Base-by-base conservation (phyloP, 2,113 vertebrate genomes). In the Camelus bactrianus region DNA sequence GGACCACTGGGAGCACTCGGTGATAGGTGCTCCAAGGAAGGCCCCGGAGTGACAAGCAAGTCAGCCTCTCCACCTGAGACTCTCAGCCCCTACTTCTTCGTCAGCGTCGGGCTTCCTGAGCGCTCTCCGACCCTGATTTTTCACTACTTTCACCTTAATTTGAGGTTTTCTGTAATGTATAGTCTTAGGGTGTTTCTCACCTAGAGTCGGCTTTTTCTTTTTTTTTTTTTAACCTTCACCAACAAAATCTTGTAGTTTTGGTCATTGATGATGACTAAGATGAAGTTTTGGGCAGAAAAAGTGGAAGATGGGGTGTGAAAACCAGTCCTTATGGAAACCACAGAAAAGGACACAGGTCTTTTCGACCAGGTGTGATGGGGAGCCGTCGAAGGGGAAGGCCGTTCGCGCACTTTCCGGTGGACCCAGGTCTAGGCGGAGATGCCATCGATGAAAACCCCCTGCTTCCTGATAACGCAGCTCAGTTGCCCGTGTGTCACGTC, bases 291-390 rank as follows among this genome's bases (percentile, higher is more conserved):
- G 9, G 5, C 10, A 32, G 67, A 32, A 9, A 50, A 46, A 2
- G 0, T 4, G 24, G 54, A 20, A 2, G 20, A 12, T 3, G 19
- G 17, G 20, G 17, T 0, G 4, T 20, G 35, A 62, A 16, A 10
- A 22, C 15, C 16, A 1, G 1, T 30, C 16, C 30, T 32, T 28
- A 2, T 11, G 0, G 24, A 54, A 30, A 22, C 11, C 24, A 8
- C 8, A 11, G 1, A 15, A 2, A 26, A n/a, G 10, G 0, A 15
- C 1, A 0, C 5, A 38, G 20, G n/a, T 4, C 28, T 1, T 52
- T 12, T 8, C 8, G 2, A 1, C 2, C n/a, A 32, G 26, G 20
- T 2, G 8, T 3, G 0, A 9, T 0, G 1, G 15, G 15, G 10
- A 13, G 22, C 14, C 1, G 30, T 0, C 17, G 19, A 20, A 0